Base-by-base conservation (phyloP, 2,797 vertebrate genomes). In the Ctenopoma multispine region DNA sequence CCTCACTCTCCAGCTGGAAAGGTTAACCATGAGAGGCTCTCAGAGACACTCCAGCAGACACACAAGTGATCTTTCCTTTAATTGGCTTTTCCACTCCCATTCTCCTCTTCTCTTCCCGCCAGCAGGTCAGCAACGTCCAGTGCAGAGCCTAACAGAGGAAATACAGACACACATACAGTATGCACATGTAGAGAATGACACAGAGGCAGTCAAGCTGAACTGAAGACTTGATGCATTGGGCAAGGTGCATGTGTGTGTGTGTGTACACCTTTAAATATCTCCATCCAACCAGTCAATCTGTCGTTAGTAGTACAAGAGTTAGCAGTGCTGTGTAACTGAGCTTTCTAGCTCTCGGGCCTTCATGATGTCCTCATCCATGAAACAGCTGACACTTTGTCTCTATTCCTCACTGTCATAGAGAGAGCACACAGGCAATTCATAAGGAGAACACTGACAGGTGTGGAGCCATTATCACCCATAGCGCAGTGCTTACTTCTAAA, bases 51-150 rank as follows among this genome's bases (percentile, higher is more conserved):
- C 92, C 84, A 89, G 91, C 89, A 90, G 87, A 90, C 80, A 82
- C 88, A 91, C 86, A 92, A 94, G 93, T 94, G 94, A 94, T 94
- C 92, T 94, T 92, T 91, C 90, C 89, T 94, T 94, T 95, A 95
- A 95, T 95, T 95, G 94, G 93, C 93, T 93, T 92, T 93, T 91
- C 90, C 90, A 90, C 92, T 91, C 89, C 86, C 85, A 77, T 91
- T 90, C 91, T 89, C 90, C 88, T 91, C 84, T 80, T 86, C 92
- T 90, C 84, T 84, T 91, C 91, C 87, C 85, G 80, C 81, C 77
- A 77, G 86, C 92, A 91, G 93, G 94, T 94, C 94, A 94, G 89
- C 69, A 46, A 63, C 64, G 83, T 90, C 91, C 89, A 83, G 83
- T 77, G 84, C 71, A 79, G 82, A 87, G 86, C 86, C 89, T 64